These are phyloP conservation scores for Apis florea DNA, from an alignment of 1,140 invertebrate species.

Conservation along the genomic window DNA sequence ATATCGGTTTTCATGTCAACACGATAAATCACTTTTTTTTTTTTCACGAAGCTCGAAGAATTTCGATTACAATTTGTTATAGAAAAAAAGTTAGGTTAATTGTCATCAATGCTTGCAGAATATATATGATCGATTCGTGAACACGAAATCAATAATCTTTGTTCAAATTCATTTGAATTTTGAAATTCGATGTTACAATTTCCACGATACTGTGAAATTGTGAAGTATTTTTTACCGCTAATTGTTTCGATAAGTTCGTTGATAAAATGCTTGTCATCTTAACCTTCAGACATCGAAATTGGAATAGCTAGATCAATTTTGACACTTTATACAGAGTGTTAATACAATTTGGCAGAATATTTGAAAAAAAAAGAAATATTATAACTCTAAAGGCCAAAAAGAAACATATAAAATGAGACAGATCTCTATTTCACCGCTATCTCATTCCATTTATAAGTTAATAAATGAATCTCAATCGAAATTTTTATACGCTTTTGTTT, in stretches of 20 bases:
- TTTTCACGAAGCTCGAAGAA: not conserved
- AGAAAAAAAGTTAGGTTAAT: not conserved
- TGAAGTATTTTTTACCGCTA: not conserved
- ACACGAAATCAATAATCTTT: not conserved
- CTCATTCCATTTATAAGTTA: too few species aligned
- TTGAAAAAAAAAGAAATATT: too few species aligned
- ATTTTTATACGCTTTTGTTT: too few species aligned
- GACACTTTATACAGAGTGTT: too few species aligned
- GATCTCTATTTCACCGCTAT: too few species aligned
- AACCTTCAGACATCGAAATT: too few species aligned
- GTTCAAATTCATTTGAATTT: not conserved
- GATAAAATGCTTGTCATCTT: not conserved
- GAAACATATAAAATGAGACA: too few species aligned
- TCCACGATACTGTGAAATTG: not conserved
- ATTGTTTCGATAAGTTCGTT: not conserved
- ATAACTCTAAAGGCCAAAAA: too few species aligned
- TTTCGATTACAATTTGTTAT: not conserved
- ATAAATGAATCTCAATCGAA: too few species aligned
- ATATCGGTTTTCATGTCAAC: slow-evolving; percentile 44
- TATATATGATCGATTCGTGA: not conserved
- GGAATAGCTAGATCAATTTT: too few species aligned
- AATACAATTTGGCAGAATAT: too few species aligned
- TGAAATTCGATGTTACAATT: not conserved
- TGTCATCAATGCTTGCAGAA: not conserved
- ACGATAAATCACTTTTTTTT: not conserved